Percentiles rank a stretch among this genome's conserved stretches.
Conservation (phyloP, 2,113 vertebrate genomes). For the Aspiorhynchus laticeps region DNA sequence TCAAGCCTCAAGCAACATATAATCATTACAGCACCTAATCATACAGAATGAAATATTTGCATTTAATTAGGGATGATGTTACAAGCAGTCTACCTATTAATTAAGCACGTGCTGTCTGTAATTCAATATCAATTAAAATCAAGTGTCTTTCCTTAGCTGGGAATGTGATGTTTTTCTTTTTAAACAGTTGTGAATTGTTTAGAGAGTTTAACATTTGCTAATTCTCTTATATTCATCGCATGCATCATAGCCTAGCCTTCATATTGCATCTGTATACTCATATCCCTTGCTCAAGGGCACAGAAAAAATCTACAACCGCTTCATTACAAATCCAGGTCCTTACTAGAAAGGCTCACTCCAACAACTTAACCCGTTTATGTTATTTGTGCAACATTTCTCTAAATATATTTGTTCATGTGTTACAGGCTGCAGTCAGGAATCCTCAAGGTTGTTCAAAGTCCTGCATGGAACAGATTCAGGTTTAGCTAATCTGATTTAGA, state of each 20-base stretch:
- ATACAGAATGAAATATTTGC: background rate
- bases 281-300: background rate
- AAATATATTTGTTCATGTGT: background rate
- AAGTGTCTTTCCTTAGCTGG: background rate
- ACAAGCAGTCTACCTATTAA: conserved; percentile 1
- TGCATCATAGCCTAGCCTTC: background rate
- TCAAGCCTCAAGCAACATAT: background rate
- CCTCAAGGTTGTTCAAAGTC: background rate
- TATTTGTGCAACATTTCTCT: background rate
- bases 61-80: conserved; percentile 24
- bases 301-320: background rate
- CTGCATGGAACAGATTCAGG: background rate
- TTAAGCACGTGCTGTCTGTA: background rate
- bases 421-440: background rate
- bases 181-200: background rate
- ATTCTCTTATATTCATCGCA: background rate
- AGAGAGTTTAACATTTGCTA: background rate
- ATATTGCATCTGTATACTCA: background rate
- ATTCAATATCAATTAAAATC: background rate
- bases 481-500: conserved; percentile 3
- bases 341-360: background rate
- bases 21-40: conserved; percentile 30
- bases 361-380: too few relatives aligned
- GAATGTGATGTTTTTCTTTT: background rate
- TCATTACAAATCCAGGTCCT: background rate